phyloP scores from a whole-genome alignment of 1,140 invertebrate genomes.

The Psix sp. region DNA sequence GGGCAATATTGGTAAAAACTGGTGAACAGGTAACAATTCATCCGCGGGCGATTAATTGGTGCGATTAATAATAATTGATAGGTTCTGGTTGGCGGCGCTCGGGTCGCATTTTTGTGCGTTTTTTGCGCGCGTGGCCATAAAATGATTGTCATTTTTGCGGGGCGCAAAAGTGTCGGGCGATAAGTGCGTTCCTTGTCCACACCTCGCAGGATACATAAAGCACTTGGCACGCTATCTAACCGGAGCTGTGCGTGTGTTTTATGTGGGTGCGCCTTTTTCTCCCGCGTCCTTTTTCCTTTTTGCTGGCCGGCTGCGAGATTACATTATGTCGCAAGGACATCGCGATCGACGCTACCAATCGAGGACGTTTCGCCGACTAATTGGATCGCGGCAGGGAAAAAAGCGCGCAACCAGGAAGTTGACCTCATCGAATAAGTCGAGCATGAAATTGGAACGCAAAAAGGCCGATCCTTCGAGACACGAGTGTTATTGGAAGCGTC shows the following conservation, averaged over 20 bases:
- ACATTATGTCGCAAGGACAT: slow-evolving; percentile 57
- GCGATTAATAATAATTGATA: slow-evolving; percentile 74
- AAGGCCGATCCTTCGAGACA: slow-evolving; percentile 36
- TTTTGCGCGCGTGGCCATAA: slow-evolving; percentile 26
- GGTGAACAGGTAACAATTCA: slow-evolving; percentile 21
- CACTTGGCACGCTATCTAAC: slow-evolving; percentile 53
- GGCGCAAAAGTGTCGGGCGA: slow-evolving; percentile 46
- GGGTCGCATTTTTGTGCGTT: slow-evolving; percentile 17
- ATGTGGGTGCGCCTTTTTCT: slow-evolving; percentile 50
- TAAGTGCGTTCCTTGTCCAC: slow-evolving; percentile 59
- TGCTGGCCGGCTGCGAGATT: slow-evolving; percentile 39
- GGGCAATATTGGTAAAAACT: slow-evolving; percentile 10
- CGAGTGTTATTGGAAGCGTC: slow-evolving; percentile 45
- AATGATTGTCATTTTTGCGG: slow-evolving; percentile 55
- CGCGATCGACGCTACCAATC: slow-evolving; percentile 53
- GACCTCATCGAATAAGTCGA: slow-evolving; percentile 51
- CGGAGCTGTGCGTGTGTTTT: slow-evolving; percentile 46
- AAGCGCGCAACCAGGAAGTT: slow-evolving; percentile 50
- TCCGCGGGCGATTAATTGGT: slow-evolving; percentile 66
- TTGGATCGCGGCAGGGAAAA: slow-evolving; percentile 50
- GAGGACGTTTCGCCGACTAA: slow-evolving; percentile 60
- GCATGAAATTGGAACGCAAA: slow-evolving; percentile 55
- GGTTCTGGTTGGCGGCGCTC: slow-evolving; percentile 49
- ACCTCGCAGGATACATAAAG: slow-evolving; percentile 60
- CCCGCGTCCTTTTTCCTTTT: slow-evolving; percentile 4